Evolutionary conservation across 1,140 invertebrate species (phyloP).

Genomic region (Psilanteris sp.): DNA sequence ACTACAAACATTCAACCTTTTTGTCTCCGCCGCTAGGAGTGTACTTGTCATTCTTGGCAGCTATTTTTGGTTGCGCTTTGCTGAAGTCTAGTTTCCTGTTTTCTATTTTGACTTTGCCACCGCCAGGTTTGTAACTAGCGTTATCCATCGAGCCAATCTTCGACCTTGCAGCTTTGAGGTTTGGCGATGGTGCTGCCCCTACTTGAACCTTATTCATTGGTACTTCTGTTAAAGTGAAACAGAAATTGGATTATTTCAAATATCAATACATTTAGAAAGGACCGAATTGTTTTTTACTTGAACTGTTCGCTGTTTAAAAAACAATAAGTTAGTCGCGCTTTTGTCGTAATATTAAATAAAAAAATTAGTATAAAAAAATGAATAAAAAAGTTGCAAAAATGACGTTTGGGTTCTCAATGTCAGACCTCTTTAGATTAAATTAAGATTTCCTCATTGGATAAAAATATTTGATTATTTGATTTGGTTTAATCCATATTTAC

Average conservation of each 20-base stretch:
- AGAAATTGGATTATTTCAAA: no score
- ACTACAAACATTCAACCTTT: constrained; percentile 84
- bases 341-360: no score
- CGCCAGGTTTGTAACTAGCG: constrained; percentile 93
- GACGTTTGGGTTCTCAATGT: no score
- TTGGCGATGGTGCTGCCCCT: constrained; percentile 92
- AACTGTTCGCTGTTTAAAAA: no score
- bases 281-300: no score
- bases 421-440: no score
- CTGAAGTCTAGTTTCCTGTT: constrained; percentile 91
- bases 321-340: no score
- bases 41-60: constrained; percentile 95
- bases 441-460: no score
- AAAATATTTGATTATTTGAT: no score
- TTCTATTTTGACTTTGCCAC: constrained; percentile 94
- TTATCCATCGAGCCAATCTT: constrained; percentile 98
- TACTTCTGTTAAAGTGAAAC: constrained; percentile 84
- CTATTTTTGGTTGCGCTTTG: constrained; percentile 89
- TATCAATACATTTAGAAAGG: no score
- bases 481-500: no score
- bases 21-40: constrained; percentile 93
- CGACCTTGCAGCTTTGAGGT: constrained; percentile 93
- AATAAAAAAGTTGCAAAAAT: no score
- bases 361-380: not conserved
- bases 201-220: constrained; percentile 97